Base-by-base conservation (phyloP, 2,113 vertebrate genomes). In the Trogon surrucura region DNA sequence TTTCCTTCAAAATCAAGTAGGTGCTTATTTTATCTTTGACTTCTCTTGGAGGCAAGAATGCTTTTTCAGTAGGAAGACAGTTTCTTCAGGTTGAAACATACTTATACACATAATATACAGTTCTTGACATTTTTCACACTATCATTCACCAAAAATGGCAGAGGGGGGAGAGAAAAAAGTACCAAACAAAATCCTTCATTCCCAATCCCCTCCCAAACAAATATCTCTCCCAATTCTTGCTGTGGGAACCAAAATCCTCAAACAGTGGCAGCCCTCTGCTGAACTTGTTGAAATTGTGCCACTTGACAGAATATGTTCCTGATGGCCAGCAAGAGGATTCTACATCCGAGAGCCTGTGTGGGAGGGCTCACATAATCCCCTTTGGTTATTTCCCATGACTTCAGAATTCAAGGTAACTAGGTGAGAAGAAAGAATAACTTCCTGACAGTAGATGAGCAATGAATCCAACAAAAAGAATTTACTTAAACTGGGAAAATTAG, bases 281-380 rank as follows among this genome's bases (percentile, higher is more conserved):
- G 56, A 77, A 60, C 29, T 70, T 60, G 44, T 77, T 83, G 82
- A 85, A 95, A 53, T 16, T n/a, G 45, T 80, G 22, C 61, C 38
- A 25, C 80, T 84, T 79, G 82, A 81, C n/a, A 79, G 72, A 67
- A 71, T 41, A 34, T 0, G 1, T 57, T 83, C 57, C 69, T 83
- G 27, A 70, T 0, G 2, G 53, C 53, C 23, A 29, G 50, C 5
- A 65, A 70, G 30, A 93, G 56, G n/a, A 51, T 67, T 90, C 75
- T 36, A 7, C 1, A 0, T 70, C 56, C 1, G 0, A 73, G 11
- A 80, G 13, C 51, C 65, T 56, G 8, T 5, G 30, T 47, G 53
- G 30, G 69, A 82, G 44, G 45, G 65, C 65, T 80, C 30, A 45
- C 20, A 53, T 89, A 67, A 79, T 53, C 18, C 53, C 44, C 22